Conservation (phyloP, 2,888 invertebrate species). For the Trypoxylon attenuatum region DNA sequence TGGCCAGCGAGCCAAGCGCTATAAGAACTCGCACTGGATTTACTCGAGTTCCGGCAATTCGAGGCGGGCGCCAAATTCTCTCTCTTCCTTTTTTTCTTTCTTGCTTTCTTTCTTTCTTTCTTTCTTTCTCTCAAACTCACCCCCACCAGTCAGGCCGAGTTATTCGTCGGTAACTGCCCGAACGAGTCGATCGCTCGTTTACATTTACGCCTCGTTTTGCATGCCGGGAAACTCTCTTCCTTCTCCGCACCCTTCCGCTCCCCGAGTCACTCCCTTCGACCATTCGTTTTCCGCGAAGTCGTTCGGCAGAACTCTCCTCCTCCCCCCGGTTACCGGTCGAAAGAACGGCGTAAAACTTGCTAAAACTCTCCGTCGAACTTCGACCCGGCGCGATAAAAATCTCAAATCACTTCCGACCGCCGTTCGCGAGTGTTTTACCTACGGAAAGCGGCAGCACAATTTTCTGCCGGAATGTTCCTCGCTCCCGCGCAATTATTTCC, state of each 20-base stretch:
- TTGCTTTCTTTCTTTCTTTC: no score
- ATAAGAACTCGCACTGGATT: constrained; percentile 8
- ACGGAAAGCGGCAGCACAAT: no score
- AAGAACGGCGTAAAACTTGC: constrained; percentile 37
- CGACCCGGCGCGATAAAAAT: constrained; percentile 37
- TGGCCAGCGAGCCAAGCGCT: not conserved
- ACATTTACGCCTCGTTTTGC: constrained; percentile 59
- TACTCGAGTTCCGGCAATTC: constrained; percentile 2
- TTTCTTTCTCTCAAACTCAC: no score
- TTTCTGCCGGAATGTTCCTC: no score
- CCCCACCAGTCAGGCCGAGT: constrained; percentile 15
- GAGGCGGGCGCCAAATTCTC: not conserved
- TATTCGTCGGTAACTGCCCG: constrained; percentile 37
- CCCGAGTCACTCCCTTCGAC: constrained; percentile 28
- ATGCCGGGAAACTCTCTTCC: constrained; percentile 38
- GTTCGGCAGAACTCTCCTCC: constrained; percentile 28
- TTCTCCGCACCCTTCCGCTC: no score
- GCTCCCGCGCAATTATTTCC: no score
- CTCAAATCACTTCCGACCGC: constrained; percentile 29
- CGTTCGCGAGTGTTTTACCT: no score
- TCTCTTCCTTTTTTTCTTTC: no score
- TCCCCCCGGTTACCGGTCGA: constrained; percentile 13
- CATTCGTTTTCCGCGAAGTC: constrained; percentile 41
- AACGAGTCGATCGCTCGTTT: constrained; percentile 52
- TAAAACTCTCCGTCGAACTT: constrained; percentile 26